Evolutionary conservation across 2,888 invertebrate species (phyloP).

Genomic region (Andrena camellia): DNA sequence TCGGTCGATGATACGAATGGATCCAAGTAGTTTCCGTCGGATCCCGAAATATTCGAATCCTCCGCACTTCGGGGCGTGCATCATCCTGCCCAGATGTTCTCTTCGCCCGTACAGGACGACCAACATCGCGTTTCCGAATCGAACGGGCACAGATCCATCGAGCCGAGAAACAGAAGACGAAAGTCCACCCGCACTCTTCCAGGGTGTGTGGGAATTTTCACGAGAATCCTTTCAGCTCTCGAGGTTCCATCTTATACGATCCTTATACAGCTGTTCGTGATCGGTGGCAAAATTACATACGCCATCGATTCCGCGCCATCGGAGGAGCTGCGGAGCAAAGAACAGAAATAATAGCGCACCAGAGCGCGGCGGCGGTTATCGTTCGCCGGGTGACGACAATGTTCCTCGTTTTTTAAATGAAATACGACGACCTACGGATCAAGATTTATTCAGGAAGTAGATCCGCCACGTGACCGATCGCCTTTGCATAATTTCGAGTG

Average conservation of each 20-base stretch:
- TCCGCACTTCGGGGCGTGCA: too few relatives aligned
- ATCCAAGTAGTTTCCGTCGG: too few relatives aligned
- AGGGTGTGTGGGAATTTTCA: not conserved
- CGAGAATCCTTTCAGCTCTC: not conserved
- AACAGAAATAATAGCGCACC: not conserved
- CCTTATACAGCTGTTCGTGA: too few relatives aligned
- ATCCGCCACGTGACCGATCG: conserved; percentile 55
- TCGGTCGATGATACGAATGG: not conserved
- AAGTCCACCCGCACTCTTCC: not conserved
- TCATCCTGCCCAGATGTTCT: too few relatives aligned
- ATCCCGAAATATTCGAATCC: too few relatives aligned
- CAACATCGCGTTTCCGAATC: conserved; percentile 4
- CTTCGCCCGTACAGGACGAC: not conserved
- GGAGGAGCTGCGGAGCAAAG: too few relatives aligned
- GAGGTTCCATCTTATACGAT: too few relatives aligned
- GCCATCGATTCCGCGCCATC: not conserved
- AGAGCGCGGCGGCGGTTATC: not conserved
- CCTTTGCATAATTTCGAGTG: conserved; percentile 46
- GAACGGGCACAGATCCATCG: not conserved
- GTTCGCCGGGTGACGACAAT: not conserved
- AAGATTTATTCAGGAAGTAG: conserved; percentile 71
- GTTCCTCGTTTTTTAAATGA: conserved; percentile 39
- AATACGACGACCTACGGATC: conserved; percentile 67
- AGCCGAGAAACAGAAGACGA: conserved; percentile 10
- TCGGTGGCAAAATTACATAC: too few relatives aligned